These are phyloP conservation scores for Sturmia bella DNA, from an alignment of 2,888 invertebrate genomes.

Conservation along the genomic window DNA sequence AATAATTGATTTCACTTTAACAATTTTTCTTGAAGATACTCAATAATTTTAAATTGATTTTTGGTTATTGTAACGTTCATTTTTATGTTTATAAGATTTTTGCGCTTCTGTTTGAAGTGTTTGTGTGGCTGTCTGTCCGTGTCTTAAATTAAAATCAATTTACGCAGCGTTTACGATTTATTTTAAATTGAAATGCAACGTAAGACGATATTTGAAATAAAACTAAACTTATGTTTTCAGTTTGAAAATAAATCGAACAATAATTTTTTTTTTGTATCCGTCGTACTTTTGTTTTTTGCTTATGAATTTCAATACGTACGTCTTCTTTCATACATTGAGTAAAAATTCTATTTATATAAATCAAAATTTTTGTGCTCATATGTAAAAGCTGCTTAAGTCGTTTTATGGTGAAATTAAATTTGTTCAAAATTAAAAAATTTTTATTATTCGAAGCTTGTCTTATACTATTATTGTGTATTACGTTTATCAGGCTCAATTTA, in stretches of 20 bases:
- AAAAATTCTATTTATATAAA: too few species aligned
- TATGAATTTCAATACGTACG: too few species aligned
- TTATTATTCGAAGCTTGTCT: too few species aligned
- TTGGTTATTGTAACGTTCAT: slow-evolving; percentile 48
- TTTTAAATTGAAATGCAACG: slow-evolving; percentile 59
- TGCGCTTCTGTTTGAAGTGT: slow-evolving; percentile 31
- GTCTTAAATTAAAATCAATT: slow-evolving; percentile 70
- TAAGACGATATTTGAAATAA: slow-evolving; percentile 51
- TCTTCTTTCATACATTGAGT: too few species aligned
- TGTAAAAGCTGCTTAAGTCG: too few species aligned
- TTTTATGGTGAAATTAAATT: too few species aligned
- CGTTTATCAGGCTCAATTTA: too few species aligned
- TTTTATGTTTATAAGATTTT: slow-evolving; percentile 2
- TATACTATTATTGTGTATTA: too few species aligned
- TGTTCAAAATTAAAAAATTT: too few species aligned
- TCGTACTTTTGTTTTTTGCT: slow-evolving; percentile 2
- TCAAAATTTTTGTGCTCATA: too few species aligned
- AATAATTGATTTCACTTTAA: slow-evolving; percentile 6
- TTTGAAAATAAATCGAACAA: neutral
- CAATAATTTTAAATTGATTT: slow-evolving; percentile 67
- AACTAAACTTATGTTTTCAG: neutral
- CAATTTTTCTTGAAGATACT: slow-evolving; percentile 26
- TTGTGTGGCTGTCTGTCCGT: slow-evolving; percentile 6
- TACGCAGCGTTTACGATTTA: slow-evolving; percentile 64
- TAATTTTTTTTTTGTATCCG: neutral